Evolutionary conservation across 2,888 invertebrate genomes (phyloP), one percentile per base, ranked within the genome.

Genomic region (Antitype chi): DNA sequence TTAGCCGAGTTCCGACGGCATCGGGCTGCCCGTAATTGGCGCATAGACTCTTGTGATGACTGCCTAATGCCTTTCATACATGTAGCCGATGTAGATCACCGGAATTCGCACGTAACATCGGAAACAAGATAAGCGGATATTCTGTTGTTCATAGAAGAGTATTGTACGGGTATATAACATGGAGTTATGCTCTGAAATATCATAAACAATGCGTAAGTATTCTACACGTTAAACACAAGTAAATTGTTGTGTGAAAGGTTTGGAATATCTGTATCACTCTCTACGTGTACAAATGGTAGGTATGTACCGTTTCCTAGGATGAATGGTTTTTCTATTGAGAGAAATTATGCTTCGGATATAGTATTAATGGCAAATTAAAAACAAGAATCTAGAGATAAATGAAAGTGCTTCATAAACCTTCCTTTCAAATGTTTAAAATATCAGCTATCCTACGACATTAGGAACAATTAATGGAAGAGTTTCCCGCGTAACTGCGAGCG

Each of bases 41-140:
- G 55, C 49, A 68, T 73, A 66, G 76, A 77, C 52, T 67, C 76
- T 73, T 73, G 82, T 74, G 74, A 73, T 75, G 77, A 85, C 76
- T 82, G 68, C 32, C 66, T 82, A 82, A 82, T 82, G 71, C 67
- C 70, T 69, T 60, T 62, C 70, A 78, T 49, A 47, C n/a, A 62
- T 71, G 25, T 74, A 62, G 17, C 49, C 69, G n/a, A 47, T 67
- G 57, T 70, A 53, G 57, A 69, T 69, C 32, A 59, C 62, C 55
- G 71, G 68, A 77, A 68, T 81, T 67, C 28, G 23, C 71, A 74
- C 73, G 76, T 73, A 66, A 76, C 60, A 70, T 70, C 59, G 84
- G 73, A 75, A 76, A 79, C 70, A 43, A 83, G 75, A 80, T 80
- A 80, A 80, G 32, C 72, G n/a, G 25, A n/a, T 70, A 47, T 76